phyloP scores from a whole-genome alignment of 1,140 invertebrate species.

The Zaprionus capensis region DNA sequence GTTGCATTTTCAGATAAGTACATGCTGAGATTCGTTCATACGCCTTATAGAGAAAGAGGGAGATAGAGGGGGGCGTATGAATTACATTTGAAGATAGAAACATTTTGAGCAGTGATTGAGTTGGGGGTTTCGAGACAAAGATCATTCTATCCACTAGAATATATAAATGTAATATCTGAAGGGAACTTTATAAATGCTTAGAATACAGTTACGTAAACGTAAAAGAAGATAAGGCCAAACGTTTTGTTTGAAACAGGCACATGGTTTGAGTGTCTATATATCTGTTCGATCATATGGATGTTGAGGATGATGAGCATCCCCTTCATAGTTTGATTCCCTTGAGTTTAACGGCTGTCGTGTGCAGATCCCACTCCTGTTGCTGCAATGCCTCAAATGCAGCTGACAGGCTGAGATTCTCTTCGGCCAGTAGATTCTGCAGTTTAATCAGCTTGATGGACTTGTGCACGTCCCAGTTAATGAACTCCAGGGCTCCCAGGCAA shows the following conservation, averaged over 20 bases:
- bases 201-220: constrained; percentile 35
- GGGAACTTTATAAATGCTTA: constrained; percentile 52
- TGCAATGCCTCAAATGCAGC: constrained; percentile 84
- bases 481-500: constrained; percentile 92
- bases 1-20: constrained; percentile 65
- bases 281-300: background rate
- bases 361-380: constrained; percentile 84
- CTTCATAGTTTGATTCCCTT: constrained; percentile 69
- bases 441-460: constrained; percentile 94
- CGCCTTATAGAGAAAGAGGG: background rate
- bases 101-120: constrained; percentile 66
- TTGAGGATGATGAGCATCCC: background rate
- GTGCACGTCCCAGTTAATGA: constrained; percentile 94
- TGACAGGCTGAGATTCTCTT: constrained; percentile 77
- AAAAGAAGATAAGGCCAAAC: constrained; percentile 55
- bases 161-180: constrained; percentile 22
- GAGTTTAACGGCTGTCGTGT: constrained; percentile 75
- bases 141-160: constrained; percentile 45
- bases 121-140: constrained; percentile 23
- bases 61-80: constrained; percentile 27
- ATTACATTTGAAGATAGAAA: constrained; percentile 43
- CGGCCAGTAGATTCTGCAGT: constrained; percentile 88
- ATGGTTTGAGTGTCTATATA: constrained; percentile 23
- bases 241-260: constrained; percentile 52
- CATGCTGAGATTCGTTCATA: constrained; percentile 74